Evolutionary conservation across 2,797 vertebrate genomes (phyloP).

Genomic region (Clarias laeviceps): DNA sequence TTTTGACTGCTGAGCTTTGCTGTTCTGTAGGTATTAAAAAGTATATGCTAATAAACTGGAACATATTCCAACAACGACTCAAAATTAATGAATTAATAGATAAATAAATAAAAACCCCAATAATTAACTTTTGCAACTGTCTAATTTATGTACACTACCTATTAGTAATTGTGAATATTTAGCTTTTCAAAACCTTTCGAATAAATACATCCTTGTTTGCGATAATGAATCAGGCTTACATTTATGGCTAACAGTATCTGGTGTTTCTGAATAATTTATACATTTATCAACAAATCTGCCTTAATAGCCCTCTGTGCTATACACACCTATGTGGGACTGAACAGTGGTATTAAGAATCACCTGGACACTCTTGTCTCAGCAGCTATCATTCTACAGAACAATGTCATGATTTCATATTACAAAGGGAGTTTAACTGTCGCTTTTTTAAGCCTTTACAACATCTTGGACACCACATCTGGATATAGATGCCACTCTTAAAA

Average conservation of each 20-base stretch:
- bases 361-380: background rate
- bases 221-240: background rate
- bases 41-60: background rate
- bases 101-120: background rate
- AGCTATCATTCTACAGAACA: background rate
- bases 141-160: background rate
- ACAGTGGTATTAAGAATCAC: background rate
- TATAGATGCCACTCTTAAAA: background rate
- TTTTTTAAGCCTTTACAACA: background rate
- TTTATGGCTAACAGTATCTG: background rate
- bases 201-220: background rate
- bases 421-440: background rate
- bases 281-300: background rate
- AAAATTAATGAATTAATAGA: background rate
- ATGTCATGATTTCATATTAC: background rate
- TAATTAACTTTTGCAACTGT: background rate
- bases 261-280: background rate
- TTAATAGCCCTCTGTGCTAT: background rate
- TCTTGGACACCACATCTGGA: background rate
- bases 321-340: background rate
- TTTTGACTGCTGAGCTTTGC: background rate
- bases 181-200: background rate
- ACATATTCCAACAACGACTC: background rate
- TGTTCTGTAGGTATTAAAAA: background rate
- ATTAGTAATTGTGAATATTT: background rate